These are phyloP conservation scores for Zaprionus kolodkinae DNA, from an alignment of 1,140 invertebrate species.

Conservation along the genomic window DNA sequence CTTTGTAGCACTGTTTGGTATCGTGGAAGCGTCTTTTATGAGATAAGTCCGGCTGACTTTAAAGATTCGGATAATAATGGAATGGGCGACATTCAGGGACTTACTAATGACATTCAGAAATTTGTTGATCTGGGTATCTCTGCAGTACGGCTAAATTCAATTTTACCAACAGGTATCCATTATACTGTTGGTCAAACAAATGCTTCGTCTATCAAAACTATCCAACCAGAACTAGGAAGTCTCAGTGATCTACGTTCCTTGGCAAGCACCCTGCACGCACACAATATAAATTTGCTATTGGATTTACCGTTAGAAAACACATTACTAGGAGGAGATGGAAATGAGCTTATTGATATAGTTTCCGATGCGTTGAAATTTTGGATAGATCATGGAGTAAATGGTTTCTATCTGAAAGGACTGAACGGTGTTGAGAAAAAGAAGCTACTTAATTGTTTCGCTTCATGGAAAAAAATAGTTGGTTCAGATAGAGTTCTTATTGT, in stretches of 20 bases:
- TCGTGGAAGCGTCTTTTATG: constrained; percentile 92
- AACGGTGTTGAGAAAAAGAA: constrained; percentile 85
- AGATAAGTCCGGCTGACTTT: constrained; percentile 93
- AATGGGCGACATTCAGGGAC: constrained; percentile 90
- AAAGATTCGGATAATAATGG: constrained; percentile 91
- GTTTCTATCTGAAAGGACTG: constrained; percentile 92
- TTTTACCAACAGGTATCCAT: constrained; percentile 87
- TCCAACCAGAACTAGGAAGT: constrained; percentile 88
- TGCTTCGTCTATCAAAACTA: constrained; percentile 86
- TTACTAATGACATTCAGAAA: constrained; percentile 88
- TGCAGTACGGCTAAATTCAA: constrained; percentile 89
- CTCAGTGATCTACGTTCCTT: constrained; percentile 88
- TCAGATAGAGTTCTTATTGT: constrained; percentile 88
- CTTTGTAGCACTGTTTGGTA: constrained; percentile 88
- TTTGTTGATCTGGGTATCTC: constrained; percentile 86
- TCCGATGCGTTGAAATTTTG: constrained; percentile 88
- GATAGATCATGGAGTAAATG: constrained; percentile 89
- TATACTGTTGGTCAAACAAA: constrained; percentile 89
- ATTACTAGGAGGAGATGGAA: not conserved
- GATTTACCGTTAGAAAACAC: constrained; percentile 88
- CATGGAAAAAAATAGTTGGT: constrained; percentile 89
- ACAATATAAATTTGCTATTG: constrained; percentile 89
- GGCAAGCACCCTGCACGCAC: constrained; percentile 86
- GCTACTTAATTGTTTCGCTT: constrained; percentile 85
- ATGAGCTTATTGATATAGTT: constrained; percentile 23